Evolutionary conservation across 2,797 vertebrate species (phyloP).

Genomic region (Tinamus major): DNA sequence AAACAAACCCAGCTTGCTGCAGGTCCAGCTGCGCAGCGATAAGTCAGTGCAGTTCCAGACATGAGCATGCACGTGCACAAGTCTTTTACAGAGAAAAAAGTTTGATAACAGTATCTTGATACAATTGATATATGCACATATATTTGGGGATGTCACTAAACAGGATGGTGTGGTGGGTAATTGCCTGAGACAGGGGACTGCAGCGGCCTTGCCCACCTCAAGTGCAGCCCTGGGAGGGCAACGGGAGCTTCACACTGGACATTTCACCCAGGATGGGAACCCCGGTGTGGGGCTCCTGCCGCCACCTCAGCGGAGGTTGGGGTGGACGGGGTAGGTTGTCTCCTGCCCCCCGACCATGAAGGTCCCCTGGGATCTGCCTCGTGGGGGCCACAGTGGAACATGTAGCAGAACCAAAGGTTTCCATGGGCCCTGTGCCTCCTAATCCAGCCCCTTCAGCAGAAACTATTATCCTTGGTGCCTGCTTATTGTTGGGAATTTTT

Average conservation of each 20-base stretch:
- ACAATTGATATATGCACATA: background rate
- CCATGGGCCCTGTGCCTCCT: accelerated
- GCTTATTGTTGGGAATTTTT: background rate
- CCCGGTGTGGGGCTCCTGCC: background rate
- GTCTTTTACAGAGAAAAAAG: background rate
- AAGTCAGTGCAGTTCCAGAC: background rate
- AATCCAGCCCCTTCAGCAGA: background rate
- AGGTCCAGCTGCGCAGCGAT: background rate
- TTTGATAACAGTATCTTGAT: background rate
- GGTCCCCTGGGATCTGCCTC: accelerated
- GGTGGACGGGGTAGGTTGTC: background rate
- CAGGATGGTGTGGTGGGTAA: background rate
- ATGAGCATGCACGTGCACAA: background rate
- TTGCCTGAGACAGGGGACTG: background rate
- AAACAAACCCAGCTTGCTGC: background rate
- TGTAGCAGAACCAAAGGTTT: background rate
- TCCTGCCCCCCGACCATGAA: background rate
- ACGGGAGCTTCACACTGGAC: too few relatives aligned
- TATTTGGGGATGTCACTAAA: background rate
- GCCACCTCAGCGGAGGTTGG: background rate
- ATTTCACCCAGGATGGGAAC: background rate
- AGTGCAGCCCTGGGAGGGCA: background rate
- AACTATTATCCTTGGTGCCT: background rate
- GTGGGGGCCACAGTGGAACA: background rate
- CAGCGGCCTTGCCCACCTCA: background rate